Evolutionary conservation across 2,888 invertebrate species (phyloP).

Genomic region (Arrhopalites spinosus): DNA sequence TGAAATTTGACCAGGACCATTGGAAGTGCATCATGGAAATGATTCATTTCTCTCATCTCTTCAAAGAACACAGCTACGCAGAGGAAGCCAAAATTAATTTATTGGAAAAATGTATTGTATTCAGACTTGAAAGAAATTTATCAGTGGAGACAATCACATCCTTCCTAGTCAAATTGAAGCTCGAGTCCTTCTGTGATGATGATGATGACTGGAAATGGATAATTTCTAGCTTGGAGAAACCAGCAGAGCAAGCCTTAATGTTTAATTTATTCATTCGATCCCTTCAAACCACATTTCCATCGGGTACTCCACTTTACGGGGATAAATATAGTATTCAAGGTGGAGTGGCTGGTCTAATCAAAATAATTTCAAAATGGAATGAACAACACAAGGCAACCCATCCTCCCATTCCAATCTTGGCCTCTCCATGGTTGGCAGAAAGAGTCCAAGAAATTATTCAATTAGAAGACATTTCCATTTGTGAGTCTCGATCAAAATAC

Average conservation of each 20-base stretch:
- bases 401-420: background rate
- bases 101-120: background rate
- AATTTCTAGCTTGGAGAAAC: background rate
- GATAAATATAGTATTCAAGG: too few relatives aligned
- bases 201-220: background rate
- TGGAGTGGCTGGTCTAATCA: background rate
- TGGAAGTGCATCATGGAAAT: slow-evolving; percentile 47
- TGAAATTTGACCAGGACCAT: slow-evolving; percentile 41
- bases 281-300: background rate
- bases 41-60: slow-evolving; percentile 44
- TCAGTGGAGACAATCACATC: background rate
- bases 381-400: background rate
- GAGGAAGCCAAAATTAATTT: slow-evolving; percentile 41
- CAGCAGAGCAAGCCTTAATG: background rate
- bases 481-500: background rate
- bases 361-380: background rate
- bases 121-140: background rate
- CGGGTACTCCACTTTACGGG: background rate
- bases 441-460: background rate
- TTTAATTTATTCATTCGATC: background rate
- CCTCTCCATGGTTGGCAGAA: background rate
- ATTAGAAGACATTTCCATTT: background rate
- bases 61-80: slow-evolving; percentile 43
- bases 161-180: background rate
- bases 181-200: background rate